These are phyloP conservation scores for Drosophila bunnanda DNA, from an alignment of 2,888 invertebrate genomes.

Conservation along the genomic window DNA sequence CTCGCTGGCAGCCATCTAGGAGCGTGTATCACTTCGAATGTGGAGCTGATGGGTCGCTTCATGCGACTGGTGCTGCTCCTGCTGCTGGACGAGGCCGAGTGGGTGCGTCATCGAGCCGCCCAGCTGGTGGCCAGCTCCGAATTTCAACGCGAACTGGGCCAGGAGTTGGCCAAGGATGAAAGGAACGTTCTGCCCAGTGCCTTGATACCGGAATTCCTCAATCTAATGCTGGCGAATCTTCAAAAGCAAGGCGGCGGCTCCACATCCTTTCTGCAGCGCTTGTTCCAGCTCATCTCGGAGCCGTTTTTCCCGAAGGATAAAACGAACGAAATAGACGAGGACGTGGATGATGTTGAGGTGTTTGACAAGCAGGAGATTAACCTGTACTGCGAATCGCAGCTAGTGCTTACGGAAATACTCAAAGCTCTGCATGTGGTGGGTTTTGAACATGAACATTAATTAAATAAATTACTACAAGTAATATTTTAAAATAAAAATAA, in stretches of 20 bases:
- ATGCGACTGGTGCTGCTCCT: constrained; percentile 73
- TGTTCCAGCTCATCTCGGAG: constrained; percentile 74
- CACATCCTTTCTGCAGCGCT: constrained; percentile 63
- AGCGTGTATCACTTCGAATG: constrained; percentile 49
- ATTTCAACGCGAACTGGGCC: not conserved
- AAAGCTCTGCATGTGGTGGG: no score
- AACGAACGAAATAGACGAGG: constrained; percentile 6
- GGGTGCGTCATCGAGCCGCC: constrained; percentile 75
- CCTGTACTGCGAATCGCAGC: constrained; percentile 80
- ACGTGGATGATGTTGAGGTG: constrained; percentile 61
- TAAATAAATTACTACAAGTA: no score
- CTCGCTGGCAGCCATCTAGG: constrained; percentile 41
- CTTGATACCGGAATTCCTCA: constrained; percentile 72
- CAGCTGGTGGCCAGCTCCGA: constrained; percentile 65
- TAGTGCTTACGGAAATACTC: constrained; percentile 67
- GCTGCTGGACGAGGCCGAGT: constrained; percentile 80
- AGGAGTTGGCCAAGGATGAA: not conserved
- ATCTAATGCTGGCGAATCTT: constrained; percentile 61
- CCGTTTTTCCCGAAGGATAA: constrained; percentile 52
- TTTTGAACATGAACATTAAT: no score
- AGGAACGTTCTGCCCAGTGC: constrained; percentile 64
- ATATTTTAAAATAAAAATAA: not conserved
- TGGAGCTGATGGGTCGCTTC: constrained; percentile 70
- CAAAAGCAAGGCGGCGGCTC: constrained; percentile 51
- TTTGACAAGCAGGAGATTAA: constrained; percentile 83